phyloP scores from a whole-genome alignment of 2,113 vertebrate genomes.

The Phylloscopus whistleri region DNA sequence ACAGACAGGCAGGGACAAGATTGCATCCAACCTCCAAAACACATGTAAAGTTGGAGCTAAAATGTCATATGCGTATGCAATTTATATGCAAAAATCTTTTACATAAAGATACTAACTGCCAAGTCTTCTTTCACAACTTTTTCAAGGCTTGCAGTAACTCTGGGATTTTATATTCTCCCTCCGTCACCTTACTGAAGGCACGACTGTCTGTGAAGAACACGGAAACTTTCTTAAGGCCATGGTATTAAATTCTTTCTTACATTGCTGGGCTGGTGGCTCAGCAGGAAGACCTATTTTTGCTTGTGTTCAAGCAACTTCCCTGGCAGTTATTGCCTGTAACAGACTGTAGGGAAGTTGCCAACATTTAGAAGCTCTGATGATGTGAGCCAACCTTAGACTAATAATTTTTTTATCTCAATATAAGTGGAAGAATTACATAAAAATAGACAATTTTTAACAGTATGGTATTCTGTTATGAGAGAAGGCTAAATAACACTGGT shows the following conservation, averaged over 20 bases:
- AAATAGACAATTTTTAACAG: slow-evolving; percentile 82
- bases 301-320: slow-evolving; percentile 75
- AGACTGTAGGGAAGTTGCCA: slow-evolving; percentile 80
- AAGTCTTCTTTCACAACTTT: slow-evolving; percentile 70
- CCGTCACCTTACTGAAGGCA: slow-evolving; percentile 68
- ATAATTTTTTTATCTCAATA: slow-evolving; percentile 85
- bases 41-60: slow-evolving; percentile 77
- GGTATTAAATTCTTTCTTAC: slow-evolving; percentile 59
- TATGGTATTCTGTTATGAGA: slow-evolving; percentile 74
- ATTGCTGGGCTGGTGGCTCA: slow-evolving; percentile 68
- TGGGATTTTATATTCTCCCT: slow-evolving; percentile 62
- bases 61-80: slow-evolving; percentile 77
- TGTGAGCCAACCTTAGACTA: slow-evolving; percentile 82
- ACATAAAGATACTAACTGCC: slow-evolving; percentile 67
- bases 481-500: slow-evolving; percentile 70
- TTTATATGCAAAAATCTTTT: slow-evolving; percentile 78
- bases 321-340: slow-evolving; percentile 79
- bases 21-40: slow-evolving; percentile 73
- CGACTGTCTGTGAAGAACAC: slow-evolving; percentile 64
- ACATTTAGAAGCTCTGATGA: slow-evolving; percentile 79
- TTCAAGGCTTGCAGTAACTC: slow-evolving; percentile 36
- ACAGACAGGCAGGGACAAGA: slow-evolving; percentile 71
- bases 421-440: slow-evolving; percentile 82
- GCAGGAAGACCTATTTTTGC: slow-evolving; percentile 80
- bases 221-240: slow-evolving; percentile 72